phyloP scores from a whole-genome alignment of 2,888 invertebrate species.

The Polietes domitor region DNA sequence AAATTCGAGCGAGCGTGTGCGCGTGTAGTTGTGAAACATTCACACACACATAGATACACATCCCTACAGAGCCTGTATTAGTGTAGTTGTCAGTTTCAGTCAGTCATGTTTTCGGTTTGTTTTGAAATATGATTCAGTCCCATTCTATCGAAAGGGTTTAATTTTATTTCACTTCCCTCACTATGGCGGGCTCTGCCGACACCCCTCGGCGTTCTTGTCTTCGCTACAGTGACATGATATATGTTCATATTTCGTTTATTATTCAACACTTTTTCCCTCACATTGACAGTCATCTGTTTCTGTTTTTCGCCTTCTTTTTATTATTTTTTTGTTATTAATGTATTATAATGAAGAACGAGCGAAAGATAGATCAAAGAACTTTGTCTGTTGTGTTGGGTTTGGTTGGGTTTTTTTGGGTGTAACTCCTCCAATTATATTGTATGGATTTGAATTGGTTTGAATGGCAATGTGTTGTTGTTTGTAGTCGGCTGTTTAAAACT shows the following conservation, averaged over 20 bases:
- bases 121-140: slow-evolving; percentile 39
- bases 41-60: not conserved
- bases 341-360: not conserved
- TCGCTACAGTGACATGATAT: slow-evolving; percentile 58
- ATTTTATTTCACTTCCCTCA: slow-evolving; percentile 44
- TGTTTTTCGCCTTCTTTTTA: not conserved
- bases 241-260: slow-evolving; percentile 37
- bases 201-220: not conserved
- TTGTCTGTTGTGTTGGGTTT: not conserved
- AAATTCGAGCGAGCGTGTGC: slow-evolving; percentile 63
- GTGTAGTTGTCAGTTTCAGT: slow-evolving; percentile 40
- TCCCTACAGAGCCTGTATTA: slow-evolving; percentile 14
- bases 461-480: too few relatives aligned
- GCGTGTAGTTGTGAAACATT: not conserved
- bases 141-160: slow-evolving; percentile 62
- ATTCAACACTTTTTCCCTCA: slow-evolving; percentile 27
- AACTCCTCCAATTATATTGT: not conserved
- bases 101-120: slow-evolving; percentile 42
- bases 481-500: too few relatives aligned
- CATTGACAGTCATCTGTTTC: not conserved
- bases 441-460: too few relatives aligned
- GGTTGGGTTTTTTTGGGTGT: not conserved
- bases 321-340: not conserved
- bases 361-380: not conserved
- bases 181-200: not conserved